Evolutionary conservation across 1,140 invertebrate species (phyloP).

Genomic region (Melanaphis sacchari): DNA sequence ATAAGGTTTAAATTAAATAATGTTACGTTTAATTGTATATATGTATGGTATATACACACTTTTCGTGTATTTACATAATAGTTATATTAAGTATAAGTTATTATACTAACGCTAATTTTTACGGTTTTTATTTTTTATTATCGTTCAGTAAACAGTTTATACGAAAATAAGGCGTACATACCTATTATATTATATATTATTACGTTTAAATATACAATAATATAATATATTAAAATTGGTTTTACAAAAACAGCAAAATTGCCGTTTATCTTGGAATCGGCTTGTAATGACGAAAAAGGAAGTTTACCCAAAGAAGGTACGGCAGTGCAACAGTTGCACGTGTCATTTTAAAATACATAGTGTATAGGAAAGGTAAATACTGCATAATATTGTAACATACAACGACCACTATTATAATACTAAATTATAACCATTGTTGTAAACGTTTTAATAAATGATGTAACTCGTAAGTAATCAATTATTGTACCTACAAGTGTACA

Average conservation of each 20-base stretch:
- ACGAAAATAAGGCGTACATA: neutral
- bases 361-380: neutral
- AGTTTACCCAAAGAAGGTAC: conserved; percentile 24
- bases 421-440: neutral
- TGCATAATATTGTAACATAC: neutral
- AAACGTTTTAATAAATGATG: neutral
- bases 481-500: neutral
- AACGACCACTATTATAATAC: neutral
- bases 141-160: neutral
- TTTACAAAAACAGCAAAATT: neutral
- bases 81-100: neutral
- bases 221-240: neutral
- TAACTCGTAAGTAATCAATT: neutral
- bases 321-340: neutral
- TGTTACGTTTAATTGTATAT: no score
- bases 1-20: no score
- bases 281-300: neutral
- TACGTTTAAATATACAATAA: neutral
- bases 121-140: neutral
- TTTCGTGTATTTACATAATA: neutral
- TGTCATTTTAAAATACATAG: neutral
- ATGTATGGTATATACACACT: neutral
- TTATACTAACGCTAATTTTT: neutral
- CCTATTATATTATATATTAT: neutral
- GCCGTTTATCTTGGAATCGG: neutral